Evolutionary conservation across 2,888 invertebrate genomes (phyloP).

Genomic region (Meandrusa payeni): DNA sequence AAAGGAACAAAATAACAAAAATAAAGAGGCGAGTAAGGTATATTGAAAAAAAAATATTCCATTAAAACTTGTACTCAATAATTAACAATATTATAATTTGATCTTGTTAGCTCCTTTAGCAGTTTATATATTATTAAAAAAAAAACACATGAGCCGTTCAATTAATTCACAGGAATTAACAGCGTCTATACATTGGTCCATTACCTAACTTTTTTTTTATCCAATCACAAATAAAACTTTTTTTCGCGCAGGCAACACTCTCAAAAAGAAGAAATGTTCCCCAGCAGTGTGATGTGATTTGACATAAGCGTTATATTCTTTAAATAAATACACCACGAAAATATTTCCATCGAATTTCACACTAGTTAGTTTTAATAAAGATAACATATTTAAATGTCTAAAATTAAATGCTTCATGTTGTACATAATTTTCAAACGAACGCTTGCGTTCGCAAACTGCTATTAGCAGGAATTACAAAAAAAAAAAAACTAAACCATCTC

Average conservation of each 20-base stretch:
- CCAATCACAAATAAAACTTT: constrained; percentile 43
- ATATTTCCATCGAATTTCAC: constrained; percentile 47
- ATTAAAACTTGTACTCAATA: constrained; percentile 80
- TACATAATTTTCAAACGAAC: constrained; percentile 63
- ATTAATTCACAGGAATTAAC: constrained; percentile 52
- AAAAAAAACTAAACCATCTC: constrained; percentile 34
- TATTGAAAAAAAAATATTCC: constrained; percentile 75
- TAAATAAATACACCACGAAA: constrained; percentile 65
- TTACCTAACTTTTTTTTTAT: constrained; percentile 50
- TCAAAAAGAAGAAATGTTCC: constrained; percentile 47
- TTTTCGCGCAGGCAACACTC: constrained; percentile 49
- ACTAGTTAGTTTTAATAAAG: constrained; percentile 60
- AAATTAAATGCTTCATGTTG: constrained; percentile 80
- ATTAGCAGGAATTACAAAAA: constrained; percentile 43
- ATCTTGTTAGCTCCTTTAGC: constrained; percentile 70
- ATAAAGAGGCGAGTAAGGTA: constrained; percentile 74
- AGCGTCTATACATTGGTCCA: constrained; percentile 71
- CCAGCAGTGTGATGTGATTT: constrained; percentile 69
- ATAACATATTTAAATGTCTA: constrained; percentile 75
- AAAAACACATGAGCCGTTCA: constrained; percentile 62
- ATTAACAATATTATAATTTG: constrained; percentile 80
- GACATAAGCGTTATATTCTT: constrained; percentile 60
- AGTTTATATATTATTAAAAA: constrained; percentile 51
- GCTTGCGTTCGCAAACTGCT: constrained; percentile 41
- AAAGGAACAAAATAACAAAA: constrained; percentile 79